Evolutionary conservation across 2,888 invertebrate species (phyloP).

Genomic region (Temnothorax ravouxi): DNA sequence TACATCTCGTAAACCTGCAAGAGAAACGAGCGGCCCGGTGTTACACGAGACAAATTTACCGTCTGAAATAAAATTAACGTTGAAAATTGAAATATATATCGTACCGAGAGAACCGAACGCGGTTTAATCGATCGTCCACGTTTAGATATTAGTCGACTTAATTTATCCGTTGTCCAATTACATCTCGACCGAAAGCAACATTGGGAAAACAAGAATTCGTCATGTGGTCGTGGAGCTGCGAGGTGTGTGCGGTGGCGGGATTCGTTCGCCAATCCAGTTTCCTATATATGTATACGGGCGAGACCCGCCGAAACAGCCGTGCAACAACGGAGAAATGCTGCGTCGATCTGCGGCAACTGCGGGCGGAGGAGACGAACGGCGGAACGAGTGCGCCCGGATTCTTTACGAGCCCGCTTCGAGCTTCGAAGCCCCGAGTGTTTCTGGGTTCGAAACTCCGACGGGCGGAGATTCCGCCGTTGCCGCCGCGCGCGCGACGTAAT

Average conservation of each 20-base stretch:
- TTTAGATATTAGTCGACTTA: background rate
- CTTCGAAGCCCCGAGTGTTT: slow-evolving; percentile 34
- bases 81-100: slow-evolving; percentile 29
- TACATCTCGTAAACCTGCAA: slow-evolving; percentile 97
- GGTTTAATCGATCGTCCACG: slow-evolving; percentile 18
- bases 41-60: slow-evolving; percentile 30
- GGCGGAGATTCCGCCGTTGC: slow-evolving; percentile 39
- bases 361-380: slow-evolving; percentile 28
- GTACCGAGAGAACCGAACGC: background rate
- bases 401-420: slow-evolving; percentile 54
- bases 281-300: background rate
- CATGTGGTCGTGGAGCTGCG: background rate
- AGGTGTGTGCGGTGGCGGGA: slow-evolving; percentile 25
- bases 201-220: slow-evolving; percentile 5
- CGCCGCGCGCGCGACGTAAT: slow-evolving; percentile 39
- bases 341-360: slow-evolving; percentile 55
- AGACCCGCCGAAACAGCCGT: slow-evolving; percentile 35
- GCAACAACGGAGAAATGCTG: slow-evolving; percentile 54
- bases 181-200: background rate
- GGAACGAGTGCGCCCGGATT: slow-evolving; percentile 53
- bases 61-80: slow-evolving; percentile 23
- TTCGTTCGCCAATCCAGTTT: slow-evolving; percentile 37
- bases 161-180: background rate
- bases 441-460: slow-evolving; percentile 22
- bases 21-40: slow-evolving; percentile 48